Base-by-base conservation (phyloP, 2,797 vertebrate genomes). In the Hippocampus kuda region DNA sequence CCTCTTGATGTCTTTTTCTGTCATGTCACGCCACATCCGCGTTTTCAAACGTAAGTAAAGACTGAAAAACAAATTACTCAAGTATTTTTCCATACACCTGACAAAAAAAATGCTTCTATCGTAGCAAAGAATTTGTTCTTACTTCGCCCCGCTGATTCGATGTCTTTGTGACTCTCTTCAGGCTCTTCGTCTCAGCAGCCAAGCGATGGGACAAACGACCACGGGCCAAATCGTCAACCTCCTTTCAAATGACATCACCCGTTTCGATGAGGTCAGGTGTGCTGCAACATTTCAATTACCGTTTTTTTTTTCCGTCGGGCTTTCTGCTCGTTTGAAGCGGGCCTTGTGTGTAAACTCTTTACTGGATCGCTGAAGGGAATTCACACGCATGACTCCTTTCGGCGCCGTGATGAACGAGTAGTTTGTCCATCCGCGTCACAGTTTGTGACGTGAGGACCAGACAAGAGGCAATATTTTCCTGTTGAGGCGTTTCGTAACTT, bases 181-280 rank as follows among this genome's bases (percentile, higher is more conserved):
- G 96, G 94, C 94, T 2, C 93, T 98, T 27, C 81, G 90, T 71
- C 91, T 98, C 72, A 97, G 90, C 83, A 93, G 89, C 0, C 18
- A 78, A 9, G 92, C 95, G 22, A 91, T 98, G 93, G 89, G 91
- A 41, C 90, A 90, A 84, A 98, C 96, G 0, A 97, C 94, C 72
- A 95, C 94, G 0, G 95, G 96, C 24, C 95, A 97, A 72, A 96
- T 97, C 49, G 94, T 98, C 30, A 98, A 98, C 77, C 92, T 98
- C 38, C 88, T 98, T 48, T 97, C 96, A 27, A 98, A 97, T 0
- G 96, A 98, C 1, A 94, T 95, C 77, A 95, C 93, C 82, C 94
- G 90, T 70, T 97, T 97, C 70, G 94, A 98, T 82, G 93, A 98
- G 91, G 96, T 97, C 82, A 30, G n/a, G 9, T 27, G 18, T 44